Conservation (phyloP, 2,888 invertebrate genomes). For the Melanophora roralis region DNA sequence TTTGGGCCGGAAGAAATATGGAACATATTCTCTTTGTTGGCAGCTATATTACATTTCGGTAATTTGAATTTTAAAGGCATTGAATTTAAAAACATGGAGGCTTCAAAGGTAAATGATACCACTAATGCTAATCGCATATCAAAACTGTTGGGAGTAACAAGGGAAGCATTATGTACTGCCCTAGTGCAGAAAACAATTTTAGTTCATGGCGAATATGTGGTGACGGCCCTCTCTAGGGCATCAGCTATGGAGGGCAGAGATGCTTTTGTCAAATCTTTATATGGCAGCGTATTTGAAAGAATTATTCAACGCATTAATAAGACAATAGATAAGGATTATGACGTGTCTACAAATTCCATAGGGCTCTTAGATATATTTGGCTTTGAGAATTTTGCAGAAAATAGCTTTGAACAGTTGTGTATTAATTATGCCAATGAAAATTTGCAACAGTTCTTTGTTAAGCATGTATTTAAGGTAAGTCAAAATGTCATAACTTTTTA, state of each 20-base stretch:
- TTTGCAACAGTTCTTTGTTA: conserved; percentile 96
- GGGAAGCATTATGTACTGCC: conserved; percentile 85
- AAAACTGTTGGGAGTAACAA: conserved; percentile 84
- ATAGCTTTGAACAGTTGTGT: conserved; percentile 97
- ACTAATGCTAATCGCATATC: conserved; percentile 84
- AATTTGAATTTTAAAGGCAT: conserved; percentile 90
- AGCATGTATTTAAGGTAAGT: conserved; percentile 90
- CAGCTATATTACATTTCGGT: conserved; percentile 93
- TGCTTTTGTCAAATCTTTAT: conserved; percentile 95
- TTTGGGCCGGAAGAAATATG: conserved; percentile 90
- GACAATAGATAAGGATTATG: conserved; percentile 80
- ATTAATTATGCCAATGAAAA: conserved; percentile 98
- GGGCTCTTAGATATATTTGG: conserved; percentile 98
- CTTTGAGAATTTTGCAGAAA: conserved; percentile 94
- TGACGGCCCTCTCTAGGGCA: conserved; percentile 85
- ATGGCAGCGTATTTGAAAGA: conserved; percentile 92
- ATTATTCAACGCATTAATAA: conserved; percentile 93
- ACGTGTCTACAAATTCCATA: conserved; percentile 83
- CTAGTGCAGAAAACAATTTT: conserved; percentile 92
- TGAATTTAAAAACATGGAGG: conserved; percentile 89
- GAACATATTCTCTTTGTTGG: conserved; percentile 90
- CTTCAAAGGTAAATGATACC: conserved; percentile 88
- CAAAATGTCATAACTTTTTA: background rate
- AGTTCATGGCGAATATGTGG: conserved; percentile 88
- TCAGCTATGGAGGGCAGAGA: conserved; percentile 91